Conservation (phyloP, 1,140 invertebrate species). For the Glossosoma conforme region DNA sequence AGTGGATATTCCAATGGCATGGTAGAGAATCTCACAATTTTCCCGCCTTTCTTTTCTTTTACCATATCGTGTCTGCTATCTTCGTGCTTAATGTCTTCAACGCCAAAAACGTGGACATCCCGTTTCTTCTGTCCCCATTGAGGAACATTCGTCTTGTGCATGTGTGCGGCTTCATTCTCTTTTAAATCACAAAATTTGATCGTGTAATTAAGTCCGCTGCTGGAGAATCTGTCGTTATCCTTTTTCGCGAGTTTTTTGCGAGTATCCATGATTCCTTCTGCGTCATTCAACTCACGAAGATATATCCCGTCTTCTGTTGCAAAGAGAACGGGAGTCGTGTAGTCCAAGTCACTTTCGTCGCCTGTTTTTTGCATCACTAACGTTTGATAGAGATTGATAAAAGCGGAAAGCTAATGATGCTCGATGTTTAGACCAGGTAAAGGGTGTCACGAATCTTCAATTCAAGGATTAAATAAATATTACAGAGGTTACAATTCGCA, state of each 20-base stretch:
- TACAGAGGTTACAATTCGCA: too few species aligned
- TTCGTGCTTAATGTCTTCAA: slow-evolving; percentile 2
- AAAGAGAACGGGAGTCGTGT: slow-evolving; percentile 23
- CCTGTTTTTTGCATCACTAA: not conserved
- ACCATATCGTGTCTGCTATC: not conserved
- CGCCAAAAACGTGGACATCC: slow-evolving; percentile 22
- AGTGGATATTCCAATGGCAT: slow-evolving; percentile 11
- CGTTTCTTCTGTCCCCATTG: slow-evolving; percentile 7
- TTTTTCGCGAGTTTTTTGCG: not conserved
- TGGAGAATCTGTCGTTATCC: not conserved
- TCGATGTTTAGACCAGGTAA: too few species aligned
- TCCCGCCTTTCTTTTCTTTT: slow-evolving; percentile 15
- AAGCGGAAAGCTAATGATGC: too few species aligned
- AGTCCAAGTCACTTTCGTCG: slow-evolving; percentile 4
- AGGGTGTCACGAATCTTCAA: too few species aligned
- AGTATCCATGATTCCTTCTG: not conserved
- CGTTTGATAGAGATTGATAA: too few species aligned
- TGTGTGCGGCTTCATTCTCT: slow-evolving; percentile 5
- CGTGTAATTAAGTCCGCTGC: too few species aligned
- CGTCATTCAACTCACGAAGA: slow-evolving; percentile 16
- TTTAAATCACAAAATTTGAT: slow-evolving; percentile 24
- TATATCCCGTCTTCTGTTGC: slow-evolving; percentile 21
- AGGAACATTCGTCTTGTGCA: not conserved
- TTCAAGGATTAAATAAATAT: too few species aligned
- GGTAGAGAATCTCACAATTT: slow-evolving; percentile 25